These are phyloP conservation scores for Sinosuthora webbiana DNA, from an alignment of 2,113 vertebrate genomes.

Conservation along the genomic window DNA sequence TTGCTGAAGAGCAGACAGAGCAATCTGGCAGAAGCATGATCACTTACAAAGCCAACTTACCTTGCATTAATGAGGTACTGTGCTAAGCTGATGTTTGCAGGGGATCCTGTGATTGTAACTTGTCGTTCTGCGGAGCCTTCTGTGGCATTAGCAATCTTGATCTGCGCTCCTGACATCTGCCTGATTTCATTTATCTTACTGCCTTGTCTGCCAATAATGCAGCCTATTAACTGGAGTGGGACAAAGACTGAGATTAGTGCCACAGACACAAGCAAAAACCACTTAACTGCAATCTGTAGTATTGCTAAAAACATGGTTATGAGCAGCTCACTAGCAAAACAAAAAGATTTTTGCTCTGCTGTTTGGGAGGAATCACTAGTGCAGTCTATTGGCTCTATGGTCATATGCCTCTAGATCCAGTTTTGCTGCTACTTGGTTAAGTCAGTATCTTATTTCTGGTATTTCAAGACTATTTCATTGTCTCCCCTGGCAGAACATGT, in stretches of 20 bases:
- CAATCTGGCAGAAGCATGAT: background rate
- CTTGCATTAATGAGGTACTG: conserved; percentile 96
- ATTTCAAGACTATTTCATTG: background rate
- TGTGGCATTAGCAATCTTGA: conserved; percentile 92
- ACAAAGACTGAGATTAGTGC: conserved; percentile 62
- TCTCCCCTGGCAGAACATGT: background rate
- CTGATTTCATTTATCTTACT: conserved; percentile 97
- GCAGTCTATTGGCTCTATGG: background rate
- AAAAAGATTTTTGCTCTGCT: conserved; percentile 17
- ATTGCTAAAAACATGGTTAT: background rate
- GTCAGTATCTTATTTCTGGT: background rate
- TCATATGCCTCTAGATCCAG: background rate
- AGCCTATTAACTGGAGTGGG: conserved; percentile 87
- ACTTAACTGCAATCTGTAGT: background rate
- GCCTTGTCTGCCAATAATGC: conserved; percentile 96
- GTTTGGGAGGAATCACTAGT: background rate
- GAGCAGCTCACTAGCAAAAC: background rate
- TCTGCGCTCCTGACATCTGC: conserved; percentile 94
- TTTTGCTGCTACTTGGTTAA: background rate
- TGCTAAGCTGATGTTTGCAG: conserved; percentile 91
- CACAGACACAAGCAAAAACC: conserved; percentile 48
- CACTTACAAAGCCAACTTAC: conserved; percentile 76
- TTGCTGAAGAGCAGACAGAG: conserved; percentile 36
- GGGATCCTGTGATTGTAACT: conserved; percentile 92
- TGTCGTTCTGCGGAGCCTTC: conserved; percentile 91